Conservation (phyloP, 2,113 vertebrate species). For the Canis aureus region DNA sequence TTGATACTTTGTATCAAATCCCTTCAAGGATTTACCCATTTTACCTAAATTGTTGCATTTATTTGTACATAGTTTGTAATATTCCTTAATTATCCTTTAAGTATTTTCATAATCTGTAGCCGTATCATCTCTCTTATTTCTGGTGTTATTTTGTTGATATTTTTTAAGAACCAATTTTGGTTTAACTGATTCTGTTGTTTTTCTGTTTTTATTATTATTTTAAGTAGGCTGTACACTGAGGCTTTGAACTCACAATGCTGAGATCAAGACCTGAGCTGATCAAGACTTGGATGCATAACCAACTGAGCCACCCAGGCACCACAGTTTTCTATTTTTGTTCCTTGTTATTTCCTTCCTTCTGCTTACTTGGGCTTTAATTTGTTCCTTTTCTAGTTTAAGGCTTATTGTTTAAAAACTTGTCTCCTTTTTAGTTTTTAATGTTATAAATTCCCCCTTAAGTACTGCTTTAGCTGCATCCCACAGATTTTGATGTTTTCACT, state of each 20-base stretch:
- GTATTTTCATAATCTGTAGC: not conserved
- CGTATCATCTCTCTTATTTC: not conserved
- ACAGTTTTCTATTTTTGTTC: not conserved
- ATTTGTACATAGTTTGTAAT: not conserved
- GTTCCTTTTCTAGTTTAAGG: not conserved
- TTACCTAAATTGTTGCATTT: not conserved
- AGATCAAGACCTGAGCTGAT: not conserved
- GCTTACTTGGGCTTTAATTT: not conserved
- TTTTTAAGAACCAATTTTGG: not conserved
- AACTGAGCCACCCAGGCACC: not conserved
- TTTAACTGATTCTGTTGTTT: not conserved
- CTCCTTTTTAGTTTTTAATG: not conserved
- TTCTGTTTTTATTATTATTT: not conserved
- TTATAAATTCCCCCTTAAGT: not conserved
- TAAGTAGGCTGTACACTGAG: not conserved
- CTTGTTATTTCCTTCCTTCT: not conserved
- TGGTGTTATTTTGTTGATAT: not conserved
- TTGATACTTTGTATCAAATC: not conserved
- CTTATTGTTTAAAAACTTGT: not conserved
- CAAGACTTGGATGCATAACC: not conserved
- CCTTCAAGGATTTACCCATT: not conserved
- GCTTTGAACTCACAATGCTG: not conserved
- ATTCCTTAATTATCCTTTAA: not conserved
- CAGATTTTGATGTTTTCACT: not conserved
- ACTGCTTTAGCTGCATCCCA: not conserved